Percentiles rank a stretch among this genome's conserved stretches.
Conservation (phyloP, 2,888 invertebrate genomes). For the Athalia circularis region DNA sequence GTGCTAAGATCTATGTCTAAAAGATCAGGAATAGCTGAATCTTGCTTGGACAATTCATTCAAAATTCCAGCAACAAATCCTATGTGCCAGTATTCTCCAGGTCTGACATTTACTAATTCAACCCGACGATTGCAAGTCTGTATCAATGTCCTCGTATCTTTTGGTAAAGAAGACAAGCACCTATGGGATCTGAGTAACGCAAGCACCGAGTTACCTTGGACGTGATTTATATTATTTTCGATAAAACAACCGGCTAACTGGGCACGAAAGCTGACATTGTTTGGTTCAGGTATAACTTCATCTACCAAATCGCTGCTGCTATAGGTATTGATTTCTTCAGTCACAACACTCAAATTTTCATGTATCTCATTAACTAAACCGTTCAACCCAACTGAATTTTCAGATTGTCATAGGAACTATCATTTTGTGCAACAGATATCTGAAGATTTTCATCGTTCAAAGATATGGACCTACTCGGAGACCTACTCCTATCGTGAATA, state of each 20-base stretch:
- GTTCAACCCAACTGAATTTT: no score
- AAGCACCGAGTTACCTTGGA: not conserved
- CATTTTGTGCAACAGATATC: no score
- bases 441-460: no score
- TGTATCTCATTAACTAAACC: no score
- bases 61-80: conserved; percentile 41
- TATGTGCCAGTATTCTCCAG: conserved; percentile 47
- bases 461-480: no score
- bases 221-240: not conserved
- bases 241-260: not conserved
- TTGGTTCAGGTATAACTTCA: not conserved
- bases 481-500: no score
- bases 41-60: conserved; percentile 22
- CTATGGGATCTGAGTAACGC: not conserved
- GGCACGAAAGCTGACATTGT: not conserved
- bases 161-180: not conserved
- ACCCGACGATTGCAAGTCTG: no score
- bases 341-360: no score
- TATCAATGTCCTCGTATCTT: not conserved
- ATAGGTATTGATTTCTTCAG: no score
- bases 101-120: not conserved
- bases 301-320: no score
- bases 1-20: conserved; percentile 49
- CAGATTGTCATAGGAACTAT: no score
- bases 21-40: conserved; percentile 16